These are phyloP conservation scores for Amblyraja radiata DNA, from an alignment of 2,797 vertebrate species.

Conservation along the genomic window DNA sequence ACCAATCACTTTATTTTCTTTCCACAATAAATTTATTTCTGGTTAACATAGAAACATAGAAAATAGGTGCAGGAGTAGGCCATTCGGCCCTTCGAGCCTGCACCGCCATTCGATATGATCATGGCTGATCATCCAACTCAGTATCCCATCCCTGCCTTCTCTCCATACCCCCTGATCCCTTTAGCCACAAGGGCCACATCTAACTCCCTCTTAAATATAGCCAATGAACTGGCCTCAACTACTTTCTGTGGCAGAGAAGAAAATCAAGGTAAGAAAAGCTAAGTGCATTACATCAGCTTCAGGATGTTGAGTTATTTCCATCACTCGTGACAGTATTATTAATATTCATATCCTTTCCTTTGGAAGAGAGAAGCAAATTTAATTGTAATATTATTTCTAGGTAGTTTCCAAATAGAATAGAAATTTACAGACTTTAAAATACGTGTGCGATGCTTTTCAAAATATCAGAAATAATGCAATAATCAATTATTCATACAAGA, in stretches of 20 bases:
- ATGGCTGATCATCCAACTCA: too few relatives aligned
- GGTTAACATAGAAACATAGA: not conserved
- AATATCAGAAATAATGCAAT: not conserved
- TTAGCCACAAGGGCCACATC: too few relatives aligned
- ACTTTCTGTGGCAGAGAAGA: not conserved
- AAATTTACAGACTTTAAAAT: not conserved
- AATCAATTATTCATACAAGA: conserved; percentile 10
- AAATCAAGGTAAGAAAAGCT: conserved; percentile 5
- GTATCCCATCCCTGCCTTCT: too few relatives aligned
- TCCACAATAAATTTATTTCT: not conserved
- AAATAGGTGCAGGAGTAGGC: too few relatives aligned
- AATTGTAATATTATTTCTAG: conserved; percentile 23
- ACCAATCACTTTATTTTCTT: not conserved
- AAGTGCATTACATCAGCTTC: conserved; percentile 1
- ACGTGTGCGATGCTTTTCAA: not conserved
- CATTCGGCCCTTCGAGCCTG: too few relatives aligned
- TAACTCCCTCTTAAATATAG: too few relatives aligned
- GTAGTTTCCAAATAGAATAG: conserved; percentile 20
- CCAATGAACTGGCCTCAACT: too few relatives aligned
- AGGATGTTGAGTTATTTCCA: not conserved
- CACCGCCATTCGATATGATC: too few relatives aligned
- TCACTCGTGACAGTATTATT: conserved; percentile 4
- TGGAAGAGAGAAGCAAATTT: not conserved
- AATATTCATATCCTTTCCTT: conserved; percentile 26
- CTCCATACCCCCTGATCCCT: too few relatives aligned